Conservation (phyloP, 2,797 vertebrate genomes). For the Helarctos malayanus region DNA sequence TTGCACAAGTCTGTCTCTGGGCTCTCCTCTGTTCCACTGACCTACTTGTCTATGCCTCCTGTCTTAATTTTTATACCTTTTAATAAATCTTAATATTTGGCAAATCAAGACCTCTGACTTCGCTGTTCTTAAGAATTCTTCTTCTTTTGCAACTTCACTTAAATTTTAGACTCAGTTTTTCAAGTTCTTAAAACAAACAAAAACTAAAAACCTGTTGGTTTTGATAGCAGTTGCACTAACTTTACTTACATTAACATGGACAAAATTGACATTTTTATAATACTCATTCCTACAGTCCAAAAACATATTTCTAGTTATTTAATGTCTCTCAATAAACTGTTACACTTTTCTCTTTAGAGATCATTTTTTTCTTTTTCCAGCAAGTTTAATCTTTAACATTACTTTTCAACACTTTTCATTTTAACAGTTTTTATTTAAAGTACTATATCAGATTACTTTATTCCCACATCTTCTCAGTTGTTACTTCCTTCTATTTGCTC, state of each 20-base stretch:
- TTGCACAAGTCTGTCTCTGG: neutral
- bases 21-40: neutral
- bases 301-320: slow-evolving; percentile 13
- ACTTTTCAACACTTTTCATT: neutral
- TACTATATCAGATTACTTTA: neutral
- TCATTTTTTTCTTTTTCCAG: neutral
- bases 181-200: slow-evolving; percentile 2
- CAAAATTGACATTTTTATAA: neutral
- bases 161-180: slow-evolving; percentile 50
- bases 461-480: neutral
- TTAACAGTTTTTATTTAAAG: neutral
- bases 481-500: neutral
- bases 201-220: neutral
- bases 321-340: neutral
- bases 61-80: slow-evolving; percentile 2
- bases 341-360: neutral
- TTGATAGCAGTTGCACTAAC: neutral
- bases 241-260: neutral
- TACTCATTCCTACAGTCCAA: neutral
- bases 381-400: neutral
- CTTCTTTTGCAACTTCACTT: neutral
- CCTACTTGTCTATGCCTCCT: neutral
- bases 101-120: neutral
- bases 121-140: neutral
- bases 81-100: neutral